Evolutionary conservation across 2,113 vertebrate genomes (phyloP), one percentile per base, ranked within the genome.

Genomic region (Salvelinus alpinus): DNA sequence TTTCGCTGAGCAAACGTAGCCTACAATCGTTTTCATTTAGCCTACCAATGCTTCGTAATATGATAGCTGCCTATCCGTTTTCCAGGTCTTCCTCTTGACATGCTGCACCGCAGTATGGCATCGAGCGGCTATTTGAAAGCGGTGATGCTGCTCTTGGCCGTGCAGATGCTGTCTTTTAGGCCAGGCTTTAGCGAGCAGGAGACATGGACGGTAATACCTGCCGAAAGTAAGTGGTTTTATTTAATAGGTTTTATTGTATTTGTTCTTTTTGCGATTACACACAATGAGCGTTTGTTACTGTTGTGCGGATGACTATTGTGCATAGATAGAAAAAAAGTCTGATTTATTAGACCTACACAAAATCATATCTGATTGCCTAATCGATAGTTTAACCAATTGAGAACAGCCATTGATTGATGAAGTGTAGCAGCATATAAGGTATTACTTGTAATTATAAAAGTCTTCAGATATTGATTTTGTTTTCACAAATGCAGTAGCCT

Each of bases 191-290:
- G 95, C 29, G 89, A 89, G 51, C 91, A 92, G 81, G 93, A 96
- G 59, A 59, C 95, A 0, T 96, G 97, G 72, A 96, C 92, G 7
- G 93, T 92, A 73, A 95, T 99, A 75, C 97, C 97, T n/a, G 95
- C 96, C 1, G 96, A 98, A 89, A 98, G 97, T 98, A 94, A 62
- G 97, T 94, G 88, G 64, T 47, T 74, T 22, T 44, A 44, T 44
- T 38, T 38, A 8, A 38, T 38, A 38, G 34, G 34, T 38, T 38
- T 38, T 60, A 47, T 25, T n/a, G n/a, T 24, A 14, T 47, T 71
- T 47, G 65, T 64, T 54, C 14, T 4, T 16, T 54, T 54, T 54
- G 16, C 14, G 5, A 54, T 18, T 54, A 18, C 16, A 14, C 48
- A 54, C 13, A 54, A 54, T 54, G 14, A 18, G 51, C 12, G 1